Base-by-base conservation (phyloP, 1,140 invertebrate species). In the Holotrichia oblita region DNA sequence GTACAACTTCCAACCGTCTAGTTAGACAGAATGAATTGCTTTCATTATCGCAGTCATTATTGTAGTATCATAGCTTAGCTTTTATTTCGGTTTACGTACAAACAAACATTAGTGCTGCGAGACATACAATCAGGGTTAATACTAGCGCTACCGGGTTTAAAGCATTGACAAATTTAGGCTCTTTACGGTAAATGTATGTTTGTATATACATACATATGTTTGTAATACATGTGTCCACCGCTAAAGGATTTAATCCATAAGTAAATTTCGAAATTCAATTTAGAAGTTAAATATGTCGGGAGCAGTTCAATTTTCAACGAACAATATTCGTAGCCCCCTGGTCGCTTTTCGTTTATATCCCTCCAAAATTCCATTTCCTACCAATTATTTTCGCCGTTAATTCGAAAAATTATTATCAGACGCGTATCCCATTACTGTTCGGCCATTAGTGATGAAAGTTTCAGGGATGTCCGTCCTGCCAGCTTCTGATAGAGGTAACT, bases 401-500 rank as follows among this genome's bases (percentile, higher is more conserved):
- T 64, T 0, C 17, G 61, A 73, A 73, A 73, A 73, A 73, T 40
- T 73, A 40, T 41, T 40, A 73, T 73, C 24, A 40, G 12, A 40
- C 44, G 74, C 64, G 61, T 79, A 76, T 79, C 73, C 78, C 73
- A 79, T 79, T 79, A 79, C 40, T 55, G 78, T 64, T 75, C 78
- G 40, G 14, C 72, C 72, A 73, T 73, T 73, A 73, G 72, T 27
- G 72, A 40, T 73, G 40, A 41, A 73, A 73, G 72, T 73, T 73
- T 17, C 34, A 40, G 27, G n/a, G 12, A 3, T 3, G n/a, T 14
- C 72, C 72, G 40, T 73, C 14, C 6, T 12, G 40, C 40, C 10
- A 6, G 77, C 77, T 76, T 64, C 72, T 41, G 75, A 79, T 79
- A 76, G 42, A 59, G 76, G 69, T 40, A 80, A 80, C 79, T 80